Evolutionary conservation across 2,888 invertebrate species (phyloP).

Genomic region (Arctia plantaginis): DNA sequence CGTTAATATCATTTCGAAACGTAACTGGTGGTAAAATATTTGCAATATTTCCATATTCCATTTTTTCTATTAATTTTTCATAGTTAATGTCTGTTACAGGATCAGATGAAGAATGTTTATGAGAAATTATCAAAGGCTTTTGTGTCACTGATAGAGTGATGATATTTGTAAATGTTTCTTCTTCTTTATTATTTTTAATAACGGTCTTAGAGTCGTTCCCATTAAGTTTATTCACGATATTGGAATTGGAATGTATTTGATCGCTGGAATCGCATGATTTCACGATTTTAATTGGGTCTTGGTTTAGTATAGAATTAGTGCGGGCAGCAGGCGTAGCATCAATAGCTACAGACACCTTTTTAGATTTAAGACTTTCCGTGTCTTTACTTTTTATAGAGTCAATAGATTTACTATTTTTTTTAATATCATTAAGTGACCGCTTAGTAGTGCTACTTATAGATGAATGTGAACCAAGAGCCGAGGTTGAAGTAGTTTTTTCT

Average conservation of each 20-base stretch:
- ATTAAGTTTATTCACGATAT: conserved; percentile 75
- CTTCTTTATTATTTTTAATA: conserved; percentile 45
- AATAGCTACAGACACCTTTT: conserved; percentile 91
- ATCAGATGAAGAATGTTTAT: conserved; percentile 89
- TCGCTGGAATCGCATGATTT: conserved; percentile 87
- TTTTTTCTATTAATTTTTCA: conserved; percentile 72
- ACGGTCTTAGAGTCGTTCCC: conserved; percentile 70
- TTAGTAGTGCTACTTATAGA: conserved; percentile 72
- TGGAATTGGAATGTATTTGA: conserved; percentile 75
- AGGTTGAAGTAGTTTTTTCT: conserved; percentile 81
- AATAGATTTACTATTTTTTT: conserved; percentile 74
- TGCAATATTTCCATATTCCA: conserved; percentile 61
- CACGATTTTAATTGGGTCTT: conserved; percentile 91
- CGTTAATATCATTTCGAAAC: conserved; percentile 89
- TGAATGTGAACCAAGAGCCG: conserved; percentile 79
- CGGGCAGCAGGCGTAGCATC: conserved; percentile 92
- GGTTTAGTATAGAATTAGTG: conserved; percentile 90
- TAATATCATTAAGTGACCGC: conserved; percentile 63
- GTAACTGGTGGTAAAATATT: conserved; percentile 79
- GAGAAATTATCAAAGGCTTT: conserved; percentile 84
- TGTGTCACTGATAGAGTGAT: conserved; percentile 72
- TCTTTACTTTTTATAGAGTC: conserved; percentile 80
- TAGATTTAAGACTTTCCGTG: conserved; percentile 82
- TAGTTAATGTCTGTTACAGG: conserved; percentile 88
- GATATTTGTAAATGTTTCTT: conserved; percentile 73